These are phyloP conservation scores for Adelges cooleyi DNA, from an alignment of 1,140 invertebrate species.

Conservation along the genomic window DNA sequence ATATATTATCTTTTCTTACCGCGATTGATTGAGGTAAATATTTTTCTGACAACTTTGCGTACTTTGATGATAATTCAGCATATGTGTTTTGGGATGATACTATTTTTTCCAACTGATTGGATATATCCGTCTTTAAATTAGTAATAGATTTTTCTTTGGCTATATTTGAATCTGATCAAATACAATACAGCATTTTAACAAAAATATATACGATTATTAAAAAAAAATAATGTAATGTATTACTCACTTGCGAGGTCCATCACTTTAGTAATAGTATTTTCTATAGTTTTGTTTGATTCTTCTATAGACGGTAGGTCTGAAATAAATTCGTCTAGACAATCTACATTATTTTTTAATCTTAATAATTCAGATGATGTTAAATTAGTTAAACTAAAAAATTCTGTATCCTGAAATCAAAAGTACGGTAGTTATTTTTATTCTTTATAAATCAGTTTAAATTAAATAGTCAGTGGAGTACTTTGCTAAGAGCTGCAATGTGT, in stretches of 20 bases:
- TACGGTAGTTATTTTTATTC: too few relatives aligned
- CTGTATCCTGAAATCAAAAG: background rate
- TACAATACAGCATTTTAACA: background rate
- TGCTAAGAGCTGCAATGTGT: background rate
- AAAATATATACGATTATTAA: too few relatives aligned
- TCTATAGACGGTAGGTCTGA: conserved; percentile 46
- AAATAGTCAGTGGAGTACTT: background rate
- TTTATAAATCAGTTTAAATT: too few relatives aligned
- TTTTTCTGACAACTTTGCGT: conserved; percentile 15
- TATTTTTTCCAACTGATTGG: conserved; percentile 7
- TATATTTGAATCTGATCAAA: conserved; percentile 26
- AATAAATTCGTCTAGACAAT: conserved; percentile 56
- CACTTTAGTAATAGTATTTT: conserved; percentile 56
- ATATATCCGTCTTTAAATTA: conserved; percentile 10
- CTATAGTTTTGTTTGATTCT: conserved; percentile 53
- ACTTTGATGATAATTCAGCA: background rate
- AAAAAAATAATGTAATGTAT: too few relatives aligned
- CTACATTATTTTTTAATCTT: conserved; percentile 51
- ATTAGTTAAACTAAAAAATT: conserved; percentile 41
- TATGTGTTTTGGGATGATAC: conserved; percentile 8
- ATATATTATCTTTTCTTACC: background rate
- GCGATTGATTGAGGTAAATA: conserved; percentile 15
- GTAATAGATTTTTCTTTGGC: conserved; percentile 16
- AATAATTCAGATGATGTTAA: conserved; percentile 56
- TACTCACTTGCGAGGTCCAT: conserved; percentile 55